Percentiles rank a stretch among this genome's conserved stretches.
phyloP scores from a whole-genome alignment of 2,888 invertebrate species.

The Eudasyphora cyanicolor region DNA sequence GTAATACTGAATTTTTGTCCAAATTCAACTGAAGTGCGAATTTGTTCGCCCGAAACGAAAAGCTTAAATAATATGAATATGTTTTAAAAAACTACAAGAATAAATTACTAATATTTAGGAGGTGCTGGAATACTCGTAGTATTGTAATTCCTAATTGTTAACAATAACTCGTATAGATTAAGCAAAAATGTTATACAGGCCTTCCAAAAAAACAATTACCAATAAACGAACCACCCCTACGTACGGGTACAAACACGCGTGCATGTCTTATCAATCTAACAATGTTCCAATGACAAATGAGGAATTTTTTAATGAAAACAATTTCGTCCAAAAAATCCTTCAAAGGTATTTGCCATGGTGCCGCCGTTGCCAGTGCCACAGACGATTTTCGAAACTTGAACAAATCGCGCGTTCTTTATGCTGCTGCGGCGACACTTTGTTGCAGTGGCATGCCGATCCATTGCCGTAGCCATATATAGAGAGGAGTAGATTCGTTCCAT shows the following conservation, averaged over 20 bases:
- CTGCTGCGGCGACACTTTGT: not conserved
- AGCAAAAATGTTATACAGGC: no score
- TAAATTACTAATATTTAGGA: no score
- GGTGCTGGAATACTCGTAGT: no score
- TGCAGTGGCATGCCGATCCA: not conserved
- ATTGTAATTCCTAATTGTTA: no score
- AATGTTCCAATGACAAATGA: constrained; percentile 50
- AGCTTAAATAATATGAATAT: no score
- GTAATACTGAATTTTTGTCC: no score
- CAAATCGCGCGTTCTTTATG: not conserved
- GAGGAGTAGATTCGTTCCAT: constrained; percentile 11
- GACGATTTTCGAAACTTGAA: not conserved
- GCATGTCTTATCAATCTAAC: not conserved
- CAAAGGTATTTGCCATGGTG: constrained; percentile 35
- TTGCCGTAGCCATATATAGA: no score
- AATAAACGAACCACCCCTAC: constrained; percentile 19
- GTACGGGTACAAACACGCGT: not conserved
- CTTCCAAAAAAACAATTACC: no score
- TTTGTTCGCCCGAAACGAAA: no score
- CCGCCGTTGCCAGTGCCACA: not conserved
- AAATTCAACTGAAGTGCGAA: no score
- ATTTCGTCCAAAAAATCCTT: constrained; percentile 40
- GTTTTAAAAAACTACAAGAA: no score
- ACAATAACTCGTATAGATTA: no score
- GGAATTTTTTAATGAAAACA: constrained; percentile 48